Percentiles rank a stretch among this genome's conserved stretches.
phyloP scores from a whole-genome alignment of 2,888 invertebrate genomes.

The Apamea anceps region DNA sequence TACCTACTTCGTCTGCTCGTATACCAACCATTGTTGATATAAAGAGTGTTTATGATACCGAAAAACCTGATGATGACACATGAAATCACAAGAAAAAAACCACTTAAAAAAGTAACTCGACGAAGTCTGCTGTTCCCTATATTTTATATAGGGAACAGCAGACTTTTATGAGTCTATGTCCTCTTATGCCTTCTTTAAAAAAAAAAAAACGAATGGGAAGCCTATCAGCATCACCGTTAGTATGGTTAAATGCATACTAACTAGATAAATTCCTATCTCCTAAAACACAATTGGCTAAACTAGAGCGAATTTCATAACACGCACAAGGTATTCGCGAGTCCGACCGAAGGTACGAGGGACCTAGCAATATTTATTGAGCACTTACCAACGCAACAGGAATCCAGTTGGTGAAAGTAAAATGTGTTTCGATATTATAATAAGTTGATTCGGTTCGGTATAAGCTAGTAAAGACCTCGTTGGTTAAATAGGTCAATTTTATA shows the following conservation, averaged over 20 bases:
- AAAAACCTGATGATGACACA: no score
- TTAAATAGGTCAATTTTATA: conserved; percentile 65
- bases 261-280: conserved; percentile 16
- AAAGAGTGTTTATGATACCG: no score
- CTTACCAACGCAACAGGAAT: conserved; percentile 67
- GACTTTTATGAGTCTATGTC: neutral
- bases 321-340: conserved; percentile 43
- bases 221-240: no score
- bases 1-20: no score
- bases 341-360: conserved; percentile 32
- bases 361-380: conserved; percentile 64
- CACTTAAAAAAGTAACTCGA: no score
- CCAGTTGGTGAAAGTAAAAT: conserved; percentile 75
- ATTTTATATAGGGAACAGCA: neutral
- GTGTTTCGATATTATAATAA: conserved; percentile 55
- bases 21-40: no score
- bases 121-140: no score
- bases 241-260: no score
- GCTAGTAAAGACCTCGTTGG: conserved; percentile 65
- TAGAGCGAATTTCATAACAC: conserved; percentile 68
- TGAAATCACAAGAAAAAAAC: no score
- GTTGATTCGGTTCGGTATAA: conserved; percentile 49
- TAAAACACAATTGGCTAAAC: conserved; percentile 58
- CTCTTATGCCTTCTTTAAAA: no score
- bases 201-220: no score